Percentiles rank a stretch among this genome's conserved stretches.
Conservation (phyloP, 1,140 invertebrate genomes). For the Halictus rubicundus region DNA sequence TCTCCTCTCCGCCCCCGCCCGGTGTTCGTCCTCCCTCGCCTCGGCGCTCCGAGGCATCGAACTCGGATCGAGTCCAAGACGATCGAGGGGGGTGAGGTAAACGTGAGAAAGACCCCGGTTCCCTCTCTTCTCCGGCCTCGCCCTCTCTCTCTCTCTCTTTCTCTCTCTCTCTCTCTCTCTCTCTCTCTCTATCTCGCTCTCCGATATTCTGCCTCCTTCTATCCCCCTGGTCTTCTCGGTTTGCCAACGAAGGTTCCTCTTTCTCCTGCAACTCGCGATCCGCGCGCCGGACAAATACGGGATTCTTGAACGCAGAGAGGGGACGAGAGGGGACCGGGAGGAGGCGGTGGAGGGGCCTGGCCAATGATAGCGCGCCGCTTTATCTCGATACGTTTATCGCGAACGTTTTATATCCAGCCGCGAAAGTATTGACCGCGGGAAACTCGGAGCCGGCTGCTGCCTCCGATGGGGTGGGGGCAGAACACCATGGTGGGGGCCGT, state of each 20-base stretch:
- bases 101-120: slow-evolving; percentile 39
- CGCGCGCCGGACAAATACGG: slow-evolving; percentile 49
- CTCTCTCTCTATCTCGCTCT: slow-evolving; percentile 12
- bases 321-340: slow-evolving; percentile 8
- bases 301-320: slow-evolving; percentile 49
- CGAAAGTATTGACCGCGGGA: slow-evolving; percentile 72
- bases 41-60: slow-evolving; percentile 73
- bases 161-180: slow-evolving; percentile 13
- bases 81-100: slow-evolving; percentile 43
- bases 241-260: slow-evolving; percentile 22
- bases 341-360: slow-evolving; percentile 43
- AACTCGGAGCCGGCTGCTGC: slow-evolving; percentile 25
- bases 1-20: slow-evolving; percentile 24
- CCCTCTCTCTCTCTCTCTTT: background rate
- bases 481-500: background rate
- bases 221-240: background rate
- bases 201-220: slow-evolving; percentile 6
- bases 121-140: background rate
- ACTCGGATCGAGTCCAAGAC: slow-evolving; percentile 65
- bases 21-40: slow-evolving; percentile 52
- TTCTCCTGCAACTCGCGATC: slow-evolving; percentile 36
- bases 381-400: slow-evolving; percentile 77
- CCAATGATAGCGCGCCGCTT: slow-evolving; percentile 75
- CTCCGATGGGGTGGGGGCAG: background rate
- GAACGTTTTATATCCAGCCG: slow-evolving; percentile 69